Evolutionary conservation across 2,888 invertebrate species (phyloP), one percentile per base, ranked within the genome.

Genomic region (Apodemia hepburni): DNA sequence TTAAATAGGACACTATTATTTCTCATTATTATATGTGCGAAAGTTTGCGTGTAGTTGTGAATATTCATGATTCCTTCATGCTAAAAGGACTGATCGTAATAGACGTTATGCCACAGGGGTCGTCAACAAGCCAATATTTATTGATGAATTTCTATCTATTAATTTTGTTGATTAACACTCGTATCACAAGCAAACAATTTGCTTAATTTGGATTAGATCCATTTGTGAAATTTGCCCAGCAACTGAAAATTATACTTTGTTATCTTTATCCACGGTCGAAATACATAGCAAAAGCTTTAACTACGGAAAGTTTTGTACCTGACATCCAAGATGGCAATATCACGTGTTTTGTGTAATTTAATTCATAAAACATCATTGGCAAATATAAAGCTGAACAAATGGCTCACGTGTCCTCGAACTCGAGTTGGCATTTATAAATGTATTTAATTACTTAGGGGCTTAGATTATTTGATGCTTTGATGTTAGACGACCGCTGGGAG

Each of bases 391-490:
- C 51, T 42, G 51, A 22, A 51, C 22, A 51, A 51, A 22, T 27
- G 12, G 27, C 27, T 54, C 12, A 11, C 51, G 29, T 54, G 54
- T 54, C 54, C 54, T 54, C 54, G 29, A 51, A 51, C 22, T 18
- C 51, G 22, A 54, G 15, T 54, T 54, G 54, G 27, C 54, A 54
- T 29, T 54, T 54, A 54, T 54, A 27, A 45, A n/a, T 54, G 12
- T 54, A 54, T 51, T 51, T 51, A 54, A 54, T 54, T 54, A 54
- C 22, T 54, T 27, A 51, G 18, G 18, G 22, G 51, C 22, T 51
- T 12, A 54, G 27, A 27, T 54, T 54, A 54, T 27, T 54, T 54
- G 27, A 54, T 29, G 54, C 27, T 27, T 45, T 15, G 6, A 54
- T 27, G 15, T 54, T 12, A 51, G 54, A 54, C 2, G 18, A 15